Evolutionary conservation across 2,113 vertebrate genomes (phyloP).

Genomic region (Mormoops blainvillei): DNA sequence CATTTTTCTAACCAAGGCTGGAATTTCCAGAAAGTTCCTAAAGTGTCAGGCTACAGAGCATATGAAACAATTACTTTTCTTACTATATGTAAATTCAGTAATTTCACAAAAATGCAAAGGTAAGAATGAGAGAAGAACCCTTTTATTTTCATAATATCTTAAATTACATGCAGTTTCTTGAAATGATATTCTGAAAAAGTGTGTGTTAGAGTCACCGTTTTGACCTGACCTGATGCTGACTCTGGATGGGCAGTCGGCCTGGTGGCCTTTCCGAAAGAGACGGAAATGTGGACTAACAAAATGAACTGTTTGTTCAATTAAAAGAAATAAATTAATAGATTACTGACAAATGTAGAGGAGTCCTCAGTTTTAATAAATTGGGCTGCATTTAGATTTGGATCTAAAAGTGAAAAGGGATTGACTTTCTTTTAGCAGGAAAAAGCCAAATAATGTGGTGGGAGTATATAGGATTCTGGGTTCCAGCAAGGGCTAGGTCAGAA

Average conservation of each 20-base stretch:
- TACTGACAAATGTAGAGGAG: not conserved
- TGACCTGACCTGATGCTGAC: not conserved
- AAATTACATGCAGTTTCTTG: not conserved
- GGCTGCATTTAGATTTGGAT: conserved; percentile 33
- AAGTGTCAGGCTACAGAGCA: not conserved
- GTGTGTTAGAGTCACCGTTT: not conserved
- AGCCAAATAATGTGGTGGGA: not conserved
- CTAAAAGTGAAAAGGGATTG: not conserved
- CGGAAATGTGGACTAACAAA: not conserved
- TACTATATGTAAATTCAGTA: not conserved
- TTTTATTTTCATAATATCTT: not conserved
- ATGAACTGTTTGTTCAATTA: not conserved
- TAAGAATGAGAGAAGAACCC: not conserved
- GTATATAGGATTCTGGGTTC: not conserved
- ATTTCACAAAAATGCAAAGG: not conserved
- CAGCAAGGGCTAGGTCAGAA: not conserved
- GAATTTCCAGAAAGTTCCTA: not conserved
- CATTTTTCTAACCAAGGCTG: not conserved
- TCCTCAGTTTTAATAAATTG: not conserved
- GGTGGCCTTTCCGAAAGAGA: not conserved
- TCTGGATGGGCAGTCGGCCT: not conserved
- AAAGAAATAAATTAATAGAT: not conserved
- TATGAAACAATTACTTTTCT: not conserved
- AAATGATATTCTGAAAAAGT: not conserved
- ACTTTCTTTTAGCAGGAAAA: not conserved